Percentiles rank a stretch among this genome's conserved stretches.
These are phyloP conservation scores for Congeria kusceri DNA, from an alignment of 2,888 invertebrate species.

Conservation along the genomic window DNA sequence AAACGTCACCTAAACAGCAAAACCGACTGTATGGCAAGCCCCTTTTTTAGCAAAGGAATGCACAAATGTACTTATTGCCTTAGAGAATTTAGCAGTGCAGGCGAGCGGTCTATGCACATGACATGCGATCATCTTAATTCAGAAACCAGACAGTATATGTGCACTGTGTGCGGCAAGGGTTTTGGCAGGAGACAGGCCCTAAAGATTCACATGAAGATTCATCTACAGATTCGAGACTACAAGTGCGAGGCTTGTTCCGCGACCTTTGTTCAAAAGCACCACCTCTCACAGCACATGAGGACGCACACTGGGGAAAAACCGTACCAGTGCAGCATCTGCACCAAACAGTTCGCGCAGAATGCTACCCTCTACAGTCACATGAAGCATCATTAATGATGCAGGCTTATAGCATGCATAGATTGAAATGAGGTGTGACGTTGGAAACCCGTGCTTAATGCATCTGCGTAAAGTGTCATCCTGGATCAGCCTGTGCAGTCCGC, in stretches of 20 bases:
- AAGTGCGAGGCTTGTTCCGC: conserved; percentile 45
- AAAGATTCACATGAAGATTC: conserved; percentile 53
- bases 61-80: conserved; percentile 39
- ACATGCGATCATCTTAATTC: conserved; percentile 24
- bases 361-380: conserved; percentile 62
- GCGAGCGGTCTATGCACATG: conserved; percentile 27
- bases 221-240: conserved; percentile 37
- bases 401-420: no score
- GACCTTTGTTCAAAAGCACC: conserved; percentile 56
- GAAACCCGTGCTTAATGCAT: no score
- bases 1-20: conserved; percentile 36
- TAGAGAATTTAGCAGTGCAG: conserved; percentile 9
- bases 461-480: no score
- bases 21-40: conserved; percentile 29
- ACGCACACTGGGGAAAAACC: conserved; percentile 57
- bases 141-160: conserved; percentile 9
- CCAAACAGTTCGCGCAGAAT: conserved; percentile 53
- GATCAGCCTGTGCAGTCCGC: no score
- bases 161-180: conserved; percentile 42
- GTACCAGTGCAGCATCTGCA: conserved; percentile 46
- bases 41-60: conserved; percentile 17
- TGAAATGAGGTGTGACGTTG: no score
- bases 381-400: conserved; percentile 45
- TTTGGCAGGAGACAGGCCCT: conserved; percentile 32
- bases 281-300: conserved; percentile 46